A percentile compares a stretch with the other conserved stretches of the same genome.
These are phyloP conservation scores for Drosophila grimshawi DNA, from an alignment of 1,140 invertebrate species.

Conservation along the genomic window DNA sequence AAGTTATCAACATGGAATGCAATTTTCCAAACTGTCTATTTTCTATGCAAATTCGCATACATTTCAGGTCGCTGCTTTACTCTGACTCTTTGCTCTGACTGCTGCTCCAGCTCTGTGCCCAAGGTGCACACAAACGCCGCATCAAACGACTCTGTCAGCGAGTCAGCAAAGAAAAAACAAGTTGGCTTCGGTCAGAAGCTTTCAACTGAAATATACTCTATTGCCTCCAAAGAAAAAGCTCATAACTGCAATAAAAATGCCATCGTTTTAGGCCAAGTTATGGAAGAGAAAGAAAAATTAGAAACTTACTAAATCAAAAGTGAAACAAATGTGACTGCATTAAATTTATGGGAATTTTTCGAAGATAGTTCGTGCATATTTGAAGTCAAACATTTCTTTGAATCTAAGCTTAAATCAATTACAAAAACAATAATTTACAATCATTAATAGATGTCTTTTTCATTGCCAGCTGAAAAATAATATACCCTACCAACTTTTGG, in stretches of 20 bases:
- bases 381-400: too few species aligned
- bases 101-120: conserved; percentile 5
- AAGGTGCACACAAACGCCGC: conserved; percentile 39
- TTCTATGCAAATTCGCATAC: conserved; percentile 80
- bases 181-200: neutral
- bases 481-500: neutral
- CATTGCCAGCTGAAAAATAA: neutral
- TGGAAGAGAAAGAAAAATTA: too few species aligned
- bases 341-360: too few species aligned
- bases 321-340: too few species aligned
- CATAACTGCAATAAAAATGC: neutral
- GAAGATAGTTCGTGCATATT: too few species aligned
- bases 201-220: conserved; percentile 4
- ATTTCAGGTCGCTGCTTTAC: conserved; percentile 61
- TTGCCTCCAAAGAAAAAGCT: too few species aligned
- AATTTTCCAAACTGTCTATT: conserved; percentile 82
- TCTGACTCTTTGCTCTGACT: conserved; percentile 22
- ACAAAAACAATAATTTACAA: too few species aligned
- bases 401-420: too few species aligned
- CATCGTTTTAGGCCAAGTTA: too few species aligned
- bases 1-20: conserved; percentile 82
- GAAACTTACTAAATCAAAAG: too few species aligned
- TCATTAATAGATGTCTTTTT: too few species aligned
- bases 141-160: conserved; percentile 15
- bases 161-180: neutral